phyloP scores from a whole-genome alignment of 2,113 vertebrate species.

The Egretta garzetta region DNA sequence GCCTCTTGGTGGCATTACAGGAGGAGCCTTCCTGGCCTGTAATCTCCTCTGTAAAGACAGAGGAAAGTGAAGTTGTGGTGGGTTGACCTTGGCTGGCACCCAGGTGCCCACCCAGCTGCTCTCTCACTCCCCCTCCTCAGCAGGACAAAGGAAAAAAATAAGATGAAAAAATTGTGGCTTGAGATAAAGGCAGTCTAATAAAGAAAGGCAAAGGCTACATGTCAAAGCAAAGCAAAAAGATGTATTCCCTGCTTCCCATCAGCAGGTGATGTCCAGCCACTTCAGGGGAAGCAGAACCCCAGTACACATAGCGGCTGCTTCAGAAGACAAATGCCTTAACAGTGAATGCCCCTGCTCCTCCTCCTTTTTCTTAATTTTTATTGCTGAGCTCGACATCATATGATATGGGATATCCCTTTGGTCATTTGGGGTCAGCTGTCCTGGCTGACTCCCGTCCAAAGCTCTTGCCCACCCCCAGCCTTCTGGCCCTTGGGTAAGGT shows the following conservation, averaged over 20 bases:
- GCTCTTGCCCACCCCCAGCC: background rate
- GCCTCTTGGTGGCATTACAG: background rate
- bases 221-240: background rate
- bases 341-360: background rate
- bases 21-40: background rate
- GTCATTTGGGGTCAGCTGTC: background rate
- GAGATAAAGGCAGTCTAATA: background rate
- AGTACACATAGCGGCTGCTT: background rate
- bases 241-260: background rate
- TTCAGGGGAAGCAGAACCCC: background rate
- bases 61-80: background rate
- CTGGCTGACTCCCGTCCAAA: background rate
- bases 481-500: fast-evolving
- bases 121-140: background rate
- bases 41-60: background rate
- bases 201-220: background rate
- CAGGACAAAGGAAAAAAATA: background rate
- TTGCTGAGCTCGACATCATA: background rate
- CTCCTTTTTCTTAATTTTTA: background rate
- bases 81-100: background rate
- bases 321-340: fast-evolving
- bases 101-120: background rate
- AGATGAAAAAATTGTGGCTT: background rate
- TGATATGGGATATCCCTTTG: background rate
- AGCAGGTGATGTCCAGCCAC: background rate